Evolutionary conservation across 2,797 vertebrate genomes (phyloP), one percentile per base, ranked within the genome.

Genomic region (Enteromius trimaculatus): DNA sequence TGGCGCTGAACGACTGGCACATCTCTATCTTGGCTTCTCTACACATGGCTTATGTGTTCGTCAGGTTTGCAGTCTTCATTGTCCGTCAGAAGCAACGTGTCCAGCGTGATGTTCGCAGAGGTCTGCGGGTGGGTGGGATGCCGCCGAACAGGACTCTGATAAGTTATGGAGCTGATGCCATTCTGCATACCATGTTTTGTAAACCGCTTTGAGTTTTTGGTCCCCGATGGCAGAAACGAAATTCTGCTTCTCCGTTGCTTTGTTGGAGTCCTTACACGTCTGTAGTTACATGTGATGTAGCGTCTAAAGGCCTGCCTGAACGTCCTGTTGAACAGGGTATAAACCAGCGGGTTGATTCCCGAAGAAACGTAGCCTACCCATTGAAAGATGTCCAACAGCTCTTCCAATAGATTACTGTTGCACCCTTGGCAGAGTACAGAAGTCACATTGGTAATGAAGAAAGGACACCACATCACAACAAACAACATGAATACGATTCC

Each of bases 341-440:
- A 99, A 85, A 99, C 96, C 81, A 99, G 87, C 1, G 98, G 98
- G 89, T 99, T 99, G 83, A 99, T 97, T 9, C 98, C 98, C 0
- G 98, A 99, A 9, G 98, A 99, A 83, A 98, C 91, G 0, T 99
- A 99, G 16, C 98, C 98, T 87, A 99, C 96, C 98, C 98, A 99
- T 74, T 97, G 97, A 90, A 99, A 99, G 90, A 99, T 95, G 85
- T 98, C 97, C 94, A 99, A 95, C 65, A 99, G 96, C 53, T 89
- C 95, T 81, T 93, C 90, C 16, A 99, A 95, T 51, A 96, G 83
- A 3, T 90, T 89, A 70, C 88, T 79, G 13, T 95, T 93, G 60
- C 98, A 99, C 82, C 94, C 95, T 62, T 92, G 89, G 89, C 98
- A 99, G 58, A 99, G 93, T 82, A 94, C 98, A 7, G 96, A 96